Conservation (phyloP, 2,113 vertebrate species). For the Psilopsiagon aurifrons region DNA sequence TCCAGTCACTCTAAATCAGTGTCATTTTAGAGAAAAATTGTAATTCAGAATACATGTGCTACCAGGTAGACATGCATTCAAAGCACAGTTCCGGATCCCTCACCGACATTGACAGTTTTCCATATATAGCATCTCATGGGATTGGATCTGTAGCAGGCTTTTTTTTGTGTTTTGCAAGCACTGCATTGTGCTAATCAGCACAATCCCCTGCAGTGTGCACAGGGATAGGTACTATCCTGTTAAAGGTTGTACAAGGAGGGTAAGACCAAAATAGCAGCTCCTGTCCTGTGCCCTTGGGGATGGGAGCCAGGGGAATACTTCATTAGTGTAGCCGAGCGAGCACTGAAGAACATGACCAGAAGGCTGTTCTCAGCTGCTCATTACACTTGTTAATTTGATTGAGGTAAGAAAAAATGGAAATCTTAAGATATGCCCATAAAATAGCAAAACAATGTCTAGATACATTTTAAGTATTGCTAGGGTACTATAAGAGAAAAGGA, state of each 20-base stretch:
- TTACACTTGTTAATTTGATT: not conserved
- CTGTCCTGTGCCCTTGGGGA: not conserved
- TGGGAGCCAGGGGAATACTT: not conserved
- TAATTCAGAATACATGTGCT: not conserved
- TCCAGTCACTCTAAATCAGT: not conserved
- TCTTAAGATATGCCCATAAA: not conserved
- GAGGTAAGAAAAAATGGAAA: not conserved
- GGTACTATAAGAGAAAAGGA: not conserved
- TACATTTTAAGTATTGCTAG: not conserved
- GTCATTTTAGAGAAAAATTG: not conserved
- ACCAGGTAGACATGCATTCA: not conserved
- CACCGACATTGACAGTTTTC: not conserved
- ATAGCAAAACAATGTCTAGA: not conserved
- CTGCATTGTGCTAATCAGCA: not conserved
- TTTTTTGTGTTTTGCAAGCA: not conserved
- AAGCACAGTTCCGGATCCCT: not conserved
- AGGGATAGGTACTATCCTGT: fast-evolving
- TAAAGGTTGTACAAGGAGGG: not conserved
- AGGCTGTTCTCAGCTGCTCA: not conserved
- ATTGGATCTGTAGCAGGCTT: not conserved
- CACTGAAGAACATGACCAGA: not conserved
- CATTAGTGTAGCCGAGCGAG: not conserved
- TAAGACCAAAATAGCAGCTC: not conserved
- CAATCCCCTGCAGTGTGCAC: not conserved
- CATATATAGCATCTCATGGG: not conserved